Evolutionary conservation across 1,140 invertebrate species (phyloP).

Genomic region (Ceratina australensis): DNA sequence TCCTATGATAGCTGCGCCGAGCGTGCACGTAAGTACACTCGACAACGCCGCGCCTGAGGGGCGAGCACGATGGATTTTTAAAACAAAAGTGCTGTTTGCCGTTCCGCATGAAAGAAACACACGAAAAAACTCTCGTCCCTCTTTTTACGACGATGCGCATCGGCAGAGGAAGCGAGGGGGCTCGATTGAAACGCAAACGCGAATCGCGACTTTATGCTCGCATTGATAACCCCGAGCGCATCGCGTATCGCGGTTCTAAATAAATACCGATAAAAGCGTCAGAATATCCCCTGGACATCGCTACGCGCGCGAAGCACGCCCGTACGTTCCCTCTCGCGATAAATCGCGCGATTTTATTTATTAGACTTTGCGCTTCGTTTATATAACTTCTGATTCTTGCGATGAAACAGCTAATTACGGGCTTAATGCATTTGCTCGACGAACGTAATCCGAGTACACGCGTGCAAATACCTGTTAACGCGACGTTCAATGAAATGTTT

Average conservation of each 20-base stretch:
- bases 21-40: conserved; percentile 1
- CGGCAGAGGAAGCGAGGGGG: background rate
- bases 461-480: too few species aligned
- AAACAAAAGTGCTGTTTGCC: conserved; percentile 1
- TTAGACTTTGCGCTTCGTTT: too few species aligned
- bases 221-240: background rate
- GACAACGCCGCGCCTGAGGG: background rate
- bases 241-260: too few species aligned
- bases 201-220: background rate
- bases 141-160: background rate
- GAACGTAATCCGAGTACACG: too few species aligned
- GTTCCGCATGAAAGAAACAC: background rate
- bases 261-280: background rate
- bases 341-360: too few species aligned
- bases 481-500: too few species aligned
- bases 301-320: background rate
- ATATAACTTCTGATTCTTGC: too few species aligned
- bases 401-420: too few species aligned
- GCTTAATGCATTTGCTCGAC: too few species aligned
- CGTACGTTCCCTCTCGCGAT: too few species aligned
- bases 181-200: background rate
- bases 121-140: background rate
- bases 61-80: background rate
- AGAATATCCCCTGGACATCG: background rate
- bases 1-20: background rate